These are phyloP conservation scores for Heliconius ismenius DNA, from an alignment of 2,888 invertebrate species.

Conservation along the genomic window DNA sequence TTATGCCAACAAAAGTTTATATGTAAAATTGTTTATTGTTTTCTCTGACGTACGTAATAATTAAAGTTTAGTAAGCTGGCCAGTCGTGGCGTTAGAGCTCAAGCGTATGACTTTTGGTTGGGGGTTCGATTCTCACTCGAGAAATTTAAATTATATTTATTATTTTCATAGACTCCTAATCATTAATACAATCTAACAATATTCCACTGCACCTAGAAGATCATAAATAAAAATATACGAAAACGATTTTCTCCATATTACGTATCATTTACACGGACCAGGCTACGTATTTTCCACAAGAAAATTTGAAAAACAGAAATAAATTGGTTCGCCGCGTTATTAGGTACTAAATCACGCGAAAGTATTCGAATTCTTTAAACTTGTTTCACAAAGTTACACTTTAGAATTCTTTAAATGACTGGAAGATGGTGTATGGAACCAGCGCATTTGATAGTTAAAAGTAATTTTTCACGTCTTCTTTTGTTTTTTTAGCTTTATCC, in stretches of 20 bases:
- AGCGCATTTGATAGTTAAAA: not conserved
- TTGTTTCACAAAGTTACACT: slow-evolving; percentile 35
- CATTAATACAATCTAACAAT: too few species aligned
- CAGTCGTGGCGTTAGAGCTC: too few species aligned
- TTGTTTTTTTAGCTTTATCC: too few species aligned
- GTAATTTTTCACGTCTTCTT: too few species aligned
- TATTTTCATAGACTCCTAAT: too few species aligned
- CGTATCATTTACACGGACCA: not conserved
- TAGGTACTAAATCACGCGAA: slow-evolving; percentile 35
- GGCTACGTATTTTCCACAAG: slow-evolving; percentile 3
- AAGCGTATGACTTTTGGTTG: too few species aligned
- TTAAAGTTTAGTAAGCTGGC: not conserved
- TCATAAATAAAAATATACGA: too few species aligned
- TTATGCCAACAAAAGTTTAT: slow-evolving; percentile 19
- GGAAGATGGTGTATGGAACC: not conserved
- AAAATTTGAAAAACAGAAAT: slow-evolving; percentile 20
- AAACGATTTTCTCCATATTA: not conserved
- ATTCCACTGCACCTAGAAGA: too few species aligned
- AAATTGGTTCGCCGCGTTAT: slow-evolving; percentile 31
- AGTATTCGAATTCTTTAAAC: slow-evolving; percentile 33
- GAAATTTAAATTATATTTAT: too few species aligned
- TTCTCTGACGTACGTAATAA: not conserved
- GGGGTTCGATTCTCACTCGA: too few species aligned
- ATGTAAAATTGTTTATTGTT: slow-evolving; percentile 5
- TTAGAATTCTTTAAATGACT: not conserved